Base-by-base conservation (phyloP, 2,888 invertebrate genomes). In the Gastrophysa polygoni region DNA sequence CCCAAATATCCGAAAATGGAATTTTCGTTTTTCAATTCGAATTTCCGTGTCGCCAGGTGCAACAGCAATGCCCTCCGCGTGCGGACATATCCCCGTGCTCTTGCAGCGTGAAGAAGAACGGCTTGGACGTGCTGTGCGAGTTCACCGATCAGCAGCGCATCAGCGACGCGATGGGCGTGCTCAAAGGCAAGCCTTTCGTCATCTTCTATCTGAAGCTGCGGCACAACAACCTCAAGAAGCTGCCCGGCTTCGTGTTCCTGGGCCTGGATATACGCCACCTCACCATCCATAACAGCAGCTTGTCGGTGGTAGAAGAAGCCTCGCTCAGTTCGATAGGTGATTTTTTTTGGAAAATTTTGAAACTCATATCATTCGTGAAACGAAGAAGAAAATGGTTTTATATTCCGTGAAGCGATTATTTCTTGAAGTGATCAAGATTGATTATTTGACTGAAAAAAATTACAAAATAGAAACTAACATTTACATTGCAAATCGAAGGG, bases 121-220 rank as follows among this genome's bases (percentile, higher is more conserved):
- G 94, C 48, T 85, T 95, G 71, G 95, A 95, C 80, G 89, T 95
- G 68, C 86, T 93, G 68, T 95, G 95, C 85, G 94, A 95, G 84
- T 90, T 90, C 74, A 93, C 93, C 56, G 92, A 93, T 78, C 87
- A 90, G 73, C 85, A 85, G 68, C 91, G 92, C 75, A 93, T 95
- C 78, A 88, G 83, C 65, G 85, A 88, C 80, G 92, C 93, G 11
- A 93, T 94, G 92, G 88, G 89, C 76, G 87, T 88, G 11, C 85
- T 95, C 34, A 93, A 94, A 77, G 90, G 91, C 64, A 90, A 89
- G 77, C 88, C 90, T 68, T 88, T 90, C 76, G 88, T 93, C 67
- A 93, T 95, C 71, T 93, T 92, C 82, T 95, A 95, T 82, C 84
- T 95, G 70, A 95, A 94, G 79, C 84, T 95, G 63, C 88, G 94